Conservation (phyloP, 23 tunicate genomes). For the Ciona savignyi region DNA sequence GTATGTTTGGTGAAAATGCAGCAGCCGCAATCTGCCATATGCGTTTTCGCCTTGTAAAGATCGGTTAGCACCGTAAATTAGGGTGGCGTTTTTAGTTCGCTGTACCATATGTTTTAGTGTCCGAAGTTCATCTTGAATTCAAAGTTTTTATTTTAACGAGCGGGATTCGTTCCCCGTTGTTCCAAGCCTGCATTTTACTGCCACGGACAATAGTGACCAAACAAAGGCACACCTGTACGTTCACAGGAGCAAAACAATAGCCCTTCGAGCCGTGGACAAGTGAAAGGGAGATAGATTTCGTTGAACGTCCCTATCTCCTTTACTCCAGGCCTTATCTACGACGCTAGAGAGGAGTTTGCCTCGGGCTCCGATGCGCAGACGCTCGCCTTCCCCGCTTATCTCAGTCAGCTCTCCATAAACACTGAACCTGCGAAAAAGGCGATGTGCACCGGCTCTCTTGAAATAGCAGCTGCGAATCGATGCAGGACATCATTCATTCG, state of each 20-base stretch:
- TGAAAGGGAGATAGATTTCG: background rate
- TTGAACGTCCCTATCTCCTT: background rate
- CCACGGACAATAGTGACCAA: background rate
- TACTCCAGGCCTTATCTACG: background rate
- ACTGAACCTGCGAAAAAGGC: background rate
- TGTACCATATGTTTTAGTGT: background rate
- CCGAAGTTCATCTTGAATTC: background rate
- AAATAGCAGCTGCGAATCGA: background rate
- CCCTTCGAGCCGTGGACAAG: background rate
- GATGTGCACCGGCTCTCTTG: background rate
- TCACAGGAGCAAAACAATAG: background rate
- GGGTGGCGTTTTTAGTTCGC: background rate
- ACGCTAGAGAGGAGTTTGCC: background rate
- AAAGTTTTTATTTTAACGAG: background rate
- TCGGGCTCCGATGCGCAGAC: background rate
- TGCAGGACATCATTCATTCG: background rate
- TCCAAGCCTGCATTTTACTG: background rate
- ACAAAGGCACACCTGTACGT: background rate
- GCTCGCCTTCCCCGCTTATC: background rate
- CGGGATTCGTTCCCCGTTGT: background rate
- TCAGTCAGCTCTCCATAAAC: background rate
- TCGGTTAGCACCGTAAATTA: background rate
- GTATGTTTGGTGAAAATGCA: no score
- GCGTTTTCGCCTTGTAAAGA: no score
- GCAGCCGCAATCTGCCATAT: no score